Evolutionary conservation across 1,140 invertebrate genomes (phyloP).

Genomic region (Drosophila lini): DNA sequence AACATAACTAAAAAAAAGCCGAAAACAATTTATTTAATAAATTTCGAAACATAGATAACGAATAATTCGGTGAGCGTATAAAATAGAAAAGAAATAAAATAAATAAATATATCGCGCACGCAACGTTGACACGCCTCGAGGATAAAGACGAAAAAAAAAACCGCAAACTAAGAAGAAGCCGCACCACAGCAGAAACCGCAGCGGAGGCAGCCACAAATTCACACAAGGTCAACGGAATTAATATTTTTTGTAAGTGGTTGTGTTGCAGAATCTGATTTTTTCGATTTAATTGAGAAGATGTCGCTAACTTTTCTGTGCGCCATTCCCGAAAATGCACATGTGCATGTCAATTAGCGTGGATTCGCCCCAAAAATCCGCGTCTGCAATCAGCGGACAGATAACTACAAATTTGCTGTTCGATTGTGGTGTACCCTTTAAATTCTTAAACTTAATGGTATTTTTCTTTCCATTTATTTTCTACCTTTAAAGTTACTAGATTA

Average conservation of each 20-base stretch:
- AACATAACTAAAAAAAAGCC: conserved; percentile 21
- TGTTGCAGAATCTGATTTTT: conserved; percentile 36
- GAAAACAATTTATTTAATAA: conserved; percentile 54
- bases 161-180: conserved; percentile 17
- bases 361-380: conserved; percentile 36
- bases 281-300: conserved; percentile 38
- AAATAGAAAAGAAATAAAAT: conserved; percentile 24
- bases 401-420: background rate
- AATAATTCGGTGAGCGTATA: conserved; percentile 31
- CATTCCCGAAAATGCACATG: conserved; percentile 56
- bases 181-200: conserved; percentile 39
- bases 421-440: background rate
- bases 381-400: conserved; percentile 6
- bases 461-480: no score
- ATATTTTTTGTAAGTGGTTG: conserved; percentile 77
- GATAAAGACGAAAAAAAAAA: conserved; percentile 42
- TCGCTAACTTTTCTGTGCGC: conserved; percentile 21
- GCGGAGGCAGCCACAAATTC: conserved; percentile 64
- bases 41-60: conserved; percentile 38
- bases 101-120: conserved; percentile 42
- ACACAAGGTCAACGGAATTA: conserved; percentile 81
- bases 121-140: conserved; percentile 45
- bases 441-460: background rate
- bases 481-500: background rate
- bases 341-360: conserved; percentile 75